Base-by-base conservation (phyloP, 30 jellyfish, hydroid and myxozoan genomes). In the Catostylus mosaicus region DNA sequence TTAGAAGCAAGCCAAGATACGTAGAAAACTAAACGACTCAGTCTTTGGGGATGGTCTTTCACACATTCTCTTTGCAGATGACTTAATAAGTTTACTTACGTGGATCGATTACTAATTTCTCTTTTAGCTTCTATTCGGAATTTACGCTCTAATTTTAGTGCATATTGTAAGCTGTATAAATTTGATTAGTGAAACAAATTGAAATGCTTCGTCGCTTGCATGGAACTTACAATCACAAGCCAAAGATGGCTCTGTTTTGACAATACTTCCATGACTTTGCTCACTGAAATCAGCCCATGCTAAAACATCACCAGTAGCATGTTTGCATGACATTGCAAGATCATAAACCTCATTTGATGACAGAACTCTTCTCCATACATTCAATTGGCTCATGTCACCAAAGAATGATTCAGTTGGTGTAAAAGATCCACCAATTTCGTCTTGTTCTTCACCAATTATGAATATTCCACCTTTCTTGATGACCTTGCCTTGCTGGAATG, bases 381-480 rank as follows among this genome's bases (percentile, higher is more conserved):
- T 87, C 73, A 93, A 69, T 67, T 93, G 99, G 66, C 96, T 81
- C 81, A 93, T 71, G 77, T 93, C 99, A 22, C 99, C 99, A 54
- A 84, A 80, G 89, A 93, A 93, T 30, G 99, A 93, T 51, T 93
- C 99, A 20, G 88, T 69, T 74, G 99, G 97, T 12, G 99, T 93
- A 54, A 93, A 93, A 20, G 83, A 81, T 18, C 88, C 93, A 30
- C 97, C 99, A 7, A 80, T 30, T 64, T 80, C 96, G 83, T 93
- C 99, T 51, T 93, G 99, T 76, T 93, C 99, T 79, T 93, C 99
- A 1, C 99, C 99, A 67, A 93, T 62, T 20, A 93, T 90, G 66
- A 93, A 93, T 43, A 93, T 74, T 7, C 99, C 99, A 6, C 97
- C 97, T 52, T 77, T 77, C 23, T 80, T 83, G 48, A 93, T 78